These are phyloP conservation scores for Notocelia uddmanniana DNA, from an alignment of 2,888 invertebrate species.

Conservation along the genomic window DNA sequence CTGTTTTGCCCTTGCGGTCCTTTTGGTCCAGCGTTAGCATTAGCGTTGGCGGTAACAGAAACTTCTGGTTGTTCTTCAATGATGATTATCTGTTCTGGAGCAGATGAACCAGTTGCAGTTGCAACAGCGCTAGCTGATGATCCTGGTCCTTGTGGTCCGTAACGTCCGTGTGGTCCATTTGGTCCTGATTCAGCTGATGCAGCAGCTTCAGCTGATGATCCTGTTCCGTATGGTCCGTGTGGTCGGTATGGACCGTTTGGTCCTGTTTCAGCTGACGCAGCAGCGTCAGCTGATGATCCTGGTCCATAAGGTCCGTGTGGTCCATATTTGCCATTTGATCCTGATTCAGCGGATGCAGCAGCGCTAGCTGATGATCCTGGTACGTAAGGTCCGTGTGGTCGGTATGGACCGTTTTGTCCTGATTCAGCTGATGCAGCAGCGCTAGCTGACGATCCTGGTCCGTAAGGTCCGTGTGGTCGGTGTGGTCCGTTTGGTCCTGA, in stretches of 20 bases:
- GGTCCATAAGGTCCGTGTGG: constrained; percentile 31
- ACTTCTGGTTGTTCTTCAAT: no score
- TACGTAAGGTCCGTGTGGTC: constrained; percentile 3
- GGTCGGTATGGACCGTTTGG: constrained; percentile 8
- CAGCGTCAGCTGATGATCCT: constrained; percentile 14
- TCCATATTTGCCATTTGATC: constrained; percentile 13
- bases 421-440: constrained; percentile 10
- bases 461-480: constrained; percentile 24
- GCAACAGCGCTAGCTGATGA: background rate
- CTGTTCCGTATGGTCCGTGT: constrained; percentile 22
- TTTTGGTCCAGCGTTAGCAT: background rate
- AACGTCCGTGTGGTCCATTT: background rate
- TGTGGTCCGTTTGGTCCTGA: constrained; percentile 40
- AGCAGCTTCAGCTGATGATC: background rate
- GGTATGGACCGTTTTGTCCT: background rate
- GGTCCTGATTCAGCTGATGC: background rate
- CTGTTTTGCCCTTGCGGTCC: no score
- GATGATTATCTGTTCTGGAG: no score
- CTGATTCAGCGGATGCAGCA: background rate
- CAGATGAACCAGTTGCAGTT: no score
- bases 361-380: constrained; percentile 6
- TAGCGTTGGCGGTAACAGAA: no score
- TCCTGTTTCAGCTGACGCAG: background rate
- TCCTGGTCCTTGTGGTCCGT: constrained; percentile 6
- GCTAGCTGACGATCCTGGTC: constrained; percentile 15